Evolutionary conservation across 2,113 vertebrate species (phyloP).

Genomic region (Semicossyphus pulcher): DNA sequence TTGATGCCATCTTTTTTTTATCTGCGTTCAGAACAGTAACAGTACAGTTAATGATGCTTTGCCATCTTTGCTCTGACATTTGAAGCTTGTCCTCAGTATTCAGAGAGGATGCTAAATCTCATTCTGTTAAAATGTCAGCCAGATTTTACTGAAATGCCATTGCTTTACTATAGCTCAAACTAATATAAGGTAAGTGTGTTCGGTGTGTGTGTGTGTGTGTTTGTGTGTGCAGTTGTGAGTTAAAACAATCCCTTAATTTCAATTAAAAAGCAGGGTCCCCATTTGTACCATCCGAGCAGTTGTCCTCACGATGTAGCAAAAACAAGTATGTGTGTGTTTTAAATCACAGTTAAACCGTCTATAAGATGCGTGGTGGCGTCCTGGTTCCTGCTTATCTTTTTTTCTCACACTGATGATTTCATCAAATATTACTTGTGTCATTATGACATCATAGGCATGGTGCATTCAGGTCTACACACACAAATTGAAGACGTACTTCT

Average conservation of each 20-base stretch:
- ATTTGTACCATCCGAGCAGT: too few relatives aligned
- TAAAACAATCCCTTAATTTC: too few relatives aligned
- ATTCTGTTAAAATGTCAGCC: slow-evolving; percentile 49
- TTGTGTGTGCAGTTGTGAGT: not conserved
- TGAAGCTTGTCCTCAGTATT: slow-evolving; percentile 27
- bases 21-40: not conserved
- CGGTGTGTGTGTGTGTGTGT: not conserved
- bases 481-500: not conserved
- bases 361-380: not conserved
- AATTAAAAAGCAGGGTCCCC: too few relatives aligned
- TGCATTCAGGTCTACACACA: slow-evolving; percentile 3
- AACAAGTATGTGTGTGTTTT: not conserved
- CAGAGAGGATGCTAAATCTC: slow-evolving; percentile 15
- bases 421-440: slow-evolving; percentile 3
- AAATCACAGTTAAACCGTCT: not conserved
- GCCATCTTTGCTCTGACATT: slow-evolving; percentile 27
- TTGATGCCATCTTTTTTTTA: not conserved
- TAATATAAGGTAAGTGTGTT: not conserved
- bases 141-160: not conserved
- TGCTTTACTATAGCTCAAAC: slow-evolving; percentile 8
- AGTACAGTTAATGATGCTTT: slow-evolving; percentile 5
- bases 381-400: slow-evolving; percentile 9
- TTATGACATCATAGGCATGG: slow-evolving; percentile 11
- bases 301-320: too few relatives aligned
- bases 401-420: slow-evolving; percentile 7